phyloP scores from a whole-genome alignment of 2,113 vertebrate genomes.

The Chaenogobius annularis region DNA sequence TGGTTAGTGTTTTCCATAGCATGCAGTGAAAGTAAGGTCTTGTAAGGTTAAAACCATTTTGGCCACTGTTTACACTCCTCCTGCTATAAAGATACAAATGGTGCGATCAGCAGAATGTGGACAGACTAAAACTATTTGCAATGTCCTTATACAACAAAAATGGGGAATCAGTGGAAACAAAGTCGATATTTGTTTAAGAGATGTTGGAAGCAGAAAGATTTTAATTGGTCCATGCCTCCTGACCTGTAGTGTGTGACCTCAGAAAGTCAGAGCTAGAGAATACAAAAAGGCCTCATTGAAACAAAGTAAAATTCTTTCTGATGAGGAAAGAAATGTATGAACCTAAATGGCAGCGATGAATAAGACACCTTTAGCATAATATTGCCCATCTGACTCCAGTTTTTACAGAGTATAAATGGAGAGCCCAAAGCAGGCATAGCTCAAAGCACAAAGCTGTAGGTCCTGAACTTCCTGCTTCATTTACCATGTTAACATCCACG shows the following conservation, averaged over 20 bases:
- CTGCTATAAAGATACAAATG: too few species aligned
- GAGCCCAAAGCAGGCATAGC: conserved; percentile 37
- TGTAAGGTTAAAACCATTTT: too few species aligned
- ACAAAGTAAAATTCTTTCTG: not conserved
- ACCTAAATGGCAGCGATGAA: not conserved
- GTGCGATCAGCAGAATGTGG: too few species aligned
- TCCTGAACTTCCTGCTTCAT: not conserved
- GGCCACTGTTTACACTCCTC: too few species aligned
- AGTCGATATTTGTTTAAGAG: too few species aligned
- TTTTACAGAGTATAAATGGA: conserved; percentile 33
- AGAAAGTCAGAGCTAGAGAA: not conserved
- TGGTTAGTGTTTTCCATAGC: too few species aligned
- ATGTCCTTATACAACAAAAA: too few species aligned
- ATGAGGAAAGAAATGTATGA: not conserved
- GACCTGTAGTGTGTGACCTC: not conserved
- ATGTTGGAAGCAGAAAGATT: not conserved
- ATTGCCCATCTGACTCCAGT: conserved; percentile 7
- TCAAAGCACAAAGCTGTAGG: conserved; percentile 9
- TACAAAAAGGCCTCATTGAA: not conserved
- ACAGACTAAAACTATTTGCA: too few species aligned
- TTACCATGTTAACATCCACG: not conserved
- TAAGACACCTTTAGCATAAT: not conserved
- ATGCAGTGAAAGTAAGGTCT: too few species aligned
- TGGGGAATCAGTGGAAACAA: too few species aligned
- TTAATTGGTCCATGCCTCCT: not conserved